Evolutionary conservation across 2,113 vertebrate genomes (phyloP).

Genomic region (Phoxinus phoxinus): DNA sequence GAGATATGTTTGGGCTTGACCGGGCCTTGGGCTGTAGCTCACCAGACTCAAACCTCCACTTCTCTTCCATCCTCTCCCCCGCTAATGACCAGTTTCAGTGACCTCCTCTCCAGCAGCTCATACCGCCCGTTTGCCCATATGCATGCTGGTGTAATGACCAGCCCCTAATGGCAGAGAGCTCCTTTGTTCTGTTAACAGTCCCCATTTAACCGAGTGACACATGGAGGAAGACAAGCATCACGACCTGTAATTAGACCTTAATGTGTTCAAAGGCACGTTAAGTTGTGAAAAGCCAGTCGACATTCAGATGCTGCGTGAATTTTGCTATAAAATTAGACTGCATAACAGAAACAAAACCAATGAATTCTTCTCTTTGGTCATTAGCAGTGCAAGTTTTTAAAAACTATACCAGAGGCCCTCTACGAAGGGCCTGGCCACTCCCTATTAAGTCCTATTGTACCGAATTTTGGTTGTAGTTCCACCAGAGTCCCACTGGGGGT

Average conservation of each 20-base stretch:
- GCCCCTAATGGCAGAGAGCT: conserved; percentile 58
- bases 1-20: conserved; percentile 63
- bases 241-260: conserved; percentile 12
- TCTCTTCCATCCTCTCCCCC: conserved; percentile 10
- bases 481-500: too few relatives aligned
- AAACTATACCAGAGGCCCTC: too few relatives aligned
- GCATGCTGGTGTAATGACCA: conserved; percentile 65
- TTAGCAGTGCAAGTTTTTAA: background rate
- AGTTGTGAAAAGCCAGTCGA: background rate
- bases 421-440: too few relatives aligned
- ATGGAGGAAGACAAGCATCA: conserved; percentile 29
- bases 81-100: conserved; percentile 64
- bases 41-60: conserved; percentile 40
- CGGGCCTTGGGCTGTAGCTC: conserved; percentile 60
- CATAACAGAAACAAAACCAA: background rate
- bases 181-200: conserved; percentile 37
- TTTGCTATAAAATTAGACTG: background rate
- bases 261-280: background rate
- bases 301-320: background rate
- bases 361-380: background rate
- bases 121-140: conserved; percentile 56
- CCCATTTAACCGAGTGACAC: conserved; percentile 48
- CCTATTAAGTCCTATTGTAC: too few relatives aligned
- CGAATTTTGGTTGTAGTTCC: too few relatives aligned
- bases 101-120: conserved; percentile 55